Evolutionary conservation across 2,113 vertebrate species (phyloP), one percentile per base, ranked within the genome.

Genomic region (Malurus elegans): DNA sequence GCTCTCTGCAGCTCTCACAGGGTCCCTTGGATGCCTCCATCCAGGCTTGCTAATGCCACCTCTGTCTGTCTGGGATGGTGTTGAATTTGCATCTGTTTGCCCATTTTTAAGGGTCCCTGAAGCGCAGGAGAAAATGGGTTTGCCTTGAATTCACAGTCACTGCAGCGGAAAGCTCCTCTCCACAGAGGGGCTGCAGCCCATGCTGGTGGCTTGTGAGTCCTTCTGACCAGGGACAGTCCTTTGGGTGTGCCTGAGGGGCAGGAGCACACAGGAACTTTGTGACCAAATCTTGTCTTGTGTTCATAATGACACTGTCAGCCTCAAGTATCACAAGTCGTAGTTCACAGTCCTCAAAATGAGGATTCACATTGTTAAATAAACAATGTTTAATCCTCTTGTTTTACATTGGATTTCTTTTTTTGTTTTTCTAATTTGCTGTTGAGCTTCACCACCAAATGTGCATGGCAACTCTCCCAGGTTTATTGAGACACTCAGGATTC

Each of bases 31-130:
- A 6, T 0, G 2, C 36, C 54, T 88, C 34, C 29, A 10, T 23
- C 9, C 1, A 2, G 48, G 29, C 6, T 51, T 69, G 70, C 25
- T 21, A 81, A 60, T 8, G 20, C 31, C 34, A 18, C 2, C 2
- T 9, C 2, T 9, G 17, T 21, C 50, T 69, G 19, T 38, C 50
- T 25, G 38, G 36, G 26, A 29, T 16, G 8, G 64, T 20, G 20
- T 2, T 73, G 18, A n/a, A 9, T 14, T 1, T 29, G 26, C 0
- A 0, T 14, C 32, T 58, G 10, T 64, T 45, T 60, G 32, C 11
- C 72, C 1, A 0, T 12, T 71, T 10, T 44, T 85, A 70, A 79
- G 28, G 47, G 29, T 56, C 40, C 73, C 24, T 2, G 3, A 64
- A 56, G 29, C 4, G 6, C 40, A 45, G 40, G 38, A 58, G 31